phyloP scores from a whole-genome alignment of 2,113 vertebrate genomes.

The Orthonyx spaldingii region DNA sequence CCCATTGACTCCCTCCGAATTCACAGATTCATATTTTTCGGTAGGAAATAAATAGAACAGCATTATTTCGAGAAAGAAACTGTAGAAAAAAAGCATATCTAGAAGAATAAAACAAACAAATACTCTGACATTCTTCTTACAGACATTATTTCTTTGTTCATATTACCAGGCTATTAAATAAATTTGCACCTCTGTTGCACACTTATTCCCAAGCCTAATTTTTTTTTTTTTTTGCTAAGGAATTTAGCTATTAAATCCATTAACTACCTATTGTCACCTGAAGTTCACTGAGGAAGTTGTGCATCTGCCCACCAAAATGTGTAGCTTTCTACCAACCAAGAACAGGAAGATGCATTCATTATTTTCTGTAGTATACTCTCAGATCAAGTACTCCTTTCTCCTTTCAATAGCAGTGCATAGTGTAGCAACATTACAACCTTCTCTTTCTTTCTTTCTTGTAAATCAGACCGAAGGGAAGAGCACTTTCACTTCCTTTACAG shows the following conservation, averaged over 20 bases:
- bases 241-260: not conserved
- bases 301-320: not conserved
- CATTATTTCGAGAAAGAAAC: not conserved
- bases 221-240: not conserved
- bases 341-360: not conserved
- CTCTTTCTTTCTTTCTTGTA: conserved; percentile 76
- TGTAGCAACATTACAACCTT: conserved; percentile 74
- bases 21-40: not conserved
- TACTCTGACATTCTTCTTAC: not conserved
- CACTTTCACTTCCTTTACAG: conserved; percentile 81
- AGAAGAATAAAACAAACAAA: not conserved
- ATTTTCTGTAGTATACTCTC: not conserved
- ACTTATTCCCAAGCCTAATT: not conserved
- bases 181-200: not conserved
- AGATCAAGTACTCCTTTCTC: conserved; percentile 39
- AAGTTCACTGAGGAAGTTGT: not conserved
- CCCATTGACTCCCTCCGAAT: not conserved
- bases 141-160: not conserved
- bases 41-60: not conserved
- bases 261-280: not conserved
- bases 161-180: not conserved
- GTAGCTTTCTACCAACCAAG: not conserved
- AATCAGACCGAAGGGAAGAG: conserved; percentile 79
- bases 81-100: not conserved
- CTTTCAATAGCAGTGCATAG: conserved; percentile 55